A percentile compares a stretch with the other conserved stretches of the same genome.
Evolutionary conservation across 2,797 vertebrate genomes (phyloP).

Genomic region (Onychomys leucogaster): DNA sequence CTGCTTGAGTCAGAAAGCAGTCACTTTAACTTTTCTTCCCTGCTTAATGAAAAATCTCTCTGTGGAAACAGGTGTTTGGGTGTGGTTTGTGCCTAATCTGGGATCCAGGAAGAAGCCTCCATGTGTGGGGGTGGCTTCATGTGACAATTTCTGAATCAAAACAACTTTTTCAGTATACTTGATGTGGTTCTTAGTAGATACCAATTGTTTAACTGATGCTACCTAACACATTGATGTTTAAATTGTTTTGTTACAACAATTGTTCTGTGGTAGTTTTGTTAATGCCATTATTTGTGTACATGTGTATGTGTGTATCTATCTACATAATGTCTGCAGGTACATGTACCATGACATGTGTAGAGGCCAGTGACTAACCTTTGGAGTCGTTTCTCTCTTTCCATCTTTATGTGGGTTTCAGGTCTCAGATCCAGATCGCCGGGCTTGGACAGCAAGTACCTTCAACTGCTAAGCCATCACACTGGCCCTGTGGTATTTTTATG

Average conservation of each 20-base stretch:
- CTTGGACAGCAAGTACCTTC: not conserved
- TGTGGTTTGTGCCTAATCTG: not conserved
- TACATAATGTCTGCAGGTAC: not conserved
- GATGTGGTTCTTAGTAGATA: not conserved
- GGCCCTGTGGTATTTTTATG: not conserved
- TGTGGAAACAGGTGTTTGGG: not conserved
- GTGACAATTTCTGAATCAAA: not conserved
- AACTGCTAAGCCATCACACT: not conserved
- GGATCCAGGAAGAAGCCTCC: not conserved
- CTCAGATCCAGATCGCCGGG: not conserved
- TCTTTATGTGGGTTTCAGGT: not conserved
- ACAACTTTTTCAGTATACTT: not conserved
- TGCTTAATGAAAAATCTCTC: not conserved
- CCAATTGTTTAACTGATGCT: not conserved
- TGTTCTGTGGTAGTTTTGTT: not conserved
- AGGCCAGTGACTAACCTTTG: not conserved
- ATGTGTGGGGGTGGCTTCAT: not conserved
- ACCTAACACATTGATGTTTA: not conserved
- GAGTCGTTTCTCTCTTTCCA: not conserved
- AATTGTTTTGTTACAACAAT: conserved; percentile 5
- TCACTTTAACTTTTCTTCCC: not conserved
- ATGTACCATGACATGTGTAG: not conserved
- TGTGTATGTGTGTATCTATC: not conserved
- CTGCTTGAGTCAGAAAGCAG: not conserved
- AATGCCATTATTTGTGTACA: not conserved